These are phyloP conservation scores for Girardinichthys multiradiatus DNA, from an alignment of 2,113 vertebrate species.

Conservation along the genomic window DNA sequence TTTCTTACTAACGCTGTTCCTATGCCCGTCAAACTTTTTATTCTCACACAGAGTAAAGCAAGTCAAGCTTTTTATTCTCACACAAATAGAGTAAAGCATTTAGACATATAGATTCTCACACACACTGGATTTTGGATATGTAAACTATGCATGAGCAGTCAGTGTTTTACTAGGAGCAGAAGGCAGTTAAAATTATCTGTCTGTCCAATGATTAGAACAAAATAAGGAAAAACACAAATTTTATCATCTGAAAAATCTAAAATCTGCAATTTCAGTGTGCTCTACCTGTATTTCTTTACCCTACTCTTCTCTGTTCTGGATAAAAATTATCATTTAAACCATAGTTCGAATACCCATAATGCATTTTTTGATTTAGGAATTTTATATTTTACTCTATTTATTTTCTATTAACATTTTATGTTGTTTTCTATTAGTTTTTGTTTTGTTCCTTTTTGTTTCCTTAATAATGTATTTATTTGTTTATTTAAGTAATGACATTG, in stretches of 20 bases:
- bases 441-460: neutral
- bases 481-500: too few species aligned
- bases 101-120: constrained; percentile 2
- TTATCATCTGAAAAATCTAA: neutral
- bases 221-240: too few species aligned
- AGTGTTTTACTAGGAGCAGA: neutral
- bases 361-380: too few species aligned
- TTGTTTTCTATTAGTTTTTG: neutral
- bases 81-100: too few species aligned
- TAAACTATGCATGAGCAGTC: neutral
- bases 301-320: neutral
- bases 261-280: neutral
- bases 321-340: too few species aligned
- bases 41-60: too few species aligned
- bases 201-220: too few species aligned
- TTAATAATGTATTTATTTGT: neutral
- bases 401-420: neutral
- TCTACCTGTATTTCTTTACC: neutral
- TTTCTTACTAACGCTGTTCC: constrained; percentile 7
- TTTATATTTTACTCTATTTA: too few species aligned
- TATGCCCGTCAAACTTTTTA: constrained; percentile 49
- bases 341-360: too few species aligned
- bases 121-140: neutral
- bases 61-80: neutral
- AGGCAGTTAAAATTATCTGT: too few species aligned